phyloP scores from a whole-genome alignment of 2,113 vertebrate genomes.

The Ctenomys sociabilis region DNA sequence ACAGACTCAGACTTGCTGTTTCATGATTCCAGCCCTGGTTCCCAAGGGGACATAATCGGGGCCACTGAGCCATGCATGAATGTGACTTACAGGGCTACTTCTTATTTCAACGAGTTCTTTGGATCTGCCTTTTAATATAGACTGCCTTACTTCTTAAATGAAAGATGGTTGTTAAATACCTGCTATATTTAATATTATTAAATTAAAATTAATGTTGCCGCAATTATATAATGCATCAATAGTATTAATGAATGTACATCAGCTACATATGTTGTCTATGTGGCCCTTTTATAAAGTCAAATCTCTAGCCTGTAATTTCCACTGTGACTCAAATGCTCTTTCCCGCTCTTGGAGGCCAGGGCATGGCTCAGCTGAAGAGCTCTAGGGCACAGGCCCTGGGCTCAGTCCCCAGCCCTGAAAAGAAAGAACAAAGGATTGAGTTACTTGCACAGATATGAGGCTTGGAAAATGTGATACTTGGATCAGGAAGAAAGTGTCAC shows the following conservation, averaged over 20 bases:
- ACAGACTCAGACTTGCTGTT: not conserved
- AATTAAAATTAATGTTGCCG: slow-evolving; percentile 30
- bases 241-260: slow-evolving; percentile 9
- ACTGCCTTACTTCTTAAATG: not conserved
- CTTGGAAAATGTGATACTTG: slow-evolving; percentile 57
- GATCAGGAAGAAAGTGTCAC: slow-evolving; percentile 48
- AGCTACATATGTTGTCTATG: not conserved
- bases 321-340: slow-evolving; percentile 7
- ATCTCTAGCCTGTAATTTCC: not conserved
- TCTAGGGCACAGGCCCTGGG: not conserved
- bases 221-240: slow-evolving; percentile 30
- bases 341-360: not conserved
- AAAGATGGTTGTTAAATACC: not conserved
- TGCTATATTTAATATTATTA: slow-evolving; percentile 16
- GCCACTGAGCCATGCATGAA: slow-evolving; percentile 14
- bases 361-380: not conserved
- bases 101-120: slow-evolving; percentile 23
- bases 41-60: not conserved
- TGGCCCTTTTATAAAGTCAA: slow-evolving; percentile 44
- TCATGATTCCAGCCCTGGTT: not conserved
- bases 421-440: not conserved
- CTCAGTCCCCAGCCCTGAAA: not conserved
- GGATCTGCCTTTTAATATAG: not conserved
- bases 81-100: not conserved
- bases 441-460: slow-evolving; percentile 20